A percentile compares a stretch with the other conserved stretches of the same genome.
These are phyloP conservation scores for Enteromius viviparus DNA, from an alignment of 2,797 vertebrate genomes.

Conservation along the genomic window DNA sequence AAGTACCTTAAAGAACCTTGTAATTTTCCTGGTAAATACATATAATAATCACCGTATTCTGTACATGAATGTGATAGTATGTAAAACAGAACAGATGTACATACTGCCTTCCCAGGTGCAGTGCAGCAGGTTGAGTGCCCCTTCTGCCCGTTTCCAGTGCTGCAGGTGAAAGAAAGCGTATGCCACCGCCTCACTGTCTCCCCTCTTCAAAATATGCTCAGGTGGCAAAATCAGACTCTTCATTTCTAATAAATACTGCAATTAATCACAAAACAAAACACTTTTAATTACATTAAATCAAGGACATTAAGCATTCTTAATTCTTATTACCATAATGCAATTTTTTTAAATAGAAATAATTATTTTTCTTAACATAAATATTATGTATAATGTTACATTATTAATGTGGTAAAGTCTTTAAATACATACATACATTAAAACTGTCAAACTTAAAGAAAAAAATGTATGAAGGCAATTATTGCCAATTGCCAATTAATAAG, in stretches of 20 bases:
- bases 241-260: slow-evolving; percentile 98
- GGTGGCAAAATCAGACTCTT: slow-evolving; percentile 98
- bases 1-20: not conserved
- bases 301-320: not conserved
- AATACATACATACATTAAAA: not conserved
- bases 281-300: not conserved
- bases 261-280: slow-evolving; percentile 36
- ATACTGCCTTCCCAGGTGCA: slow-evolving; percentile 98
- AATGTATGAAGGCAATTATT: not conserved
- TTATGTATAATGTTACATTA: not conserved
- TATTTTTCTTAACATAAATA: not conserved
- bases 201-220: slow-evolving; percentile 97
- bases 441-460: not conserved
- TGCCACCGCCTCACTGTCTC: slow-evolving; percentile 97
- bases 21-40: not conserved
- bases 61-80: not conserved
- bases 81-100: slow-evolving; percentile 61
- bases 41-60: not conserved
- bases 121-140: slow-evolving; percentile 94
- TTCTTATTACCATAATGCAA: not conserved
- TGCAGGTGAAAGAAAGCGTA: slow-evolving; percentile 99
- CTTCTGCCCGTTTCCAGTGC: slow-evolving; percentile 98
- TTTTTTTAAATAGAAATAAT: not conserved
- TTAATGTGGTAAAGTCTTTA: not conserved
- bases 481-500: not conserved